Evolutionary conservation across 2,797 vertebrate species (phyloP), one percentile per base, ranked within the genome.

Genomic region (Sciurus vulgaris): DNA sequence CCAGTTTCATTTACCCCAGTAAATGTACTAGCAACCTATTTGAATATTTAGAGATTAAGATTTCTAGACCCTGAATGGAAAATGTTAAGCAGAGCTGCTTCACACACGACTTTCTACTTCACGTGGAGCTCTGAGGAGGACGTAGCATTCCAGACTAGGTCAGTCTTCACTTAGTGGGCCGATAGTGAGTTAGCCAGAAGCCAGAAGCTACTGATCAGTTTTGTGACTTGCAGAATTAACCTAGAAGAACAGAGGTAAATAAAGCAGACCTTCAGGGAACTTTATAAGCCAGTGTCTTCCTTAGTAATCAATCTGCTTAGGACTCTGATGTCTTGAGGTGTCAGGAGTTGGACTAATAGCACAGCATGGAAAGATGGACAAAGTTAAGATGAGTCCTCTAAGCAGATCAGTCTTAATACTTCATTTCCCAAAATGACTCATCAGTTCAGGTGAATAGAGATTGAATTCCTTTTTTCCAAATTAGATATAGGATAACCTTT

Each of bases 401-500:
- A 49, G 72, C 47, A n/a, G 7, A 26, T 61, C 72, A 33, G 67
- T 63, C 82, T 59, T 90, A 38, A 89, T 73, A 59, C 18, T 70
- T 74, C 35, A 0, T 81, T 90, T 96, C 76, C 69, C 78, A 10
- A 72, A 83, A 8, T 51, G 38, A 74, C 41, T 9, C 33, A 28
- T 81, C 72, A 24, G 24, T 86, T 94, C 70, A 56, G 30, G 28
- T 86, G 74, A 81, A 41, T 72, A 20, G 70, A 92, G 44, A 91
- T 67, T 94, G 87, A 63, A 24, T 76, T 84, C 49, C 22, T 70
- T 85, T 65, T 9, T 78, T 73, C 79, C 20, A 56, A 30, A 56
- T 94, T 89, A 74, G 30, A 76, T 56, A 15, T 22, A 85, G 63
- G 18, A 13, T 74, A 33, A 18, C 78, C 56, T 94, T 86, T 44